A percentile compares a stretch with the other conserved stretches of the same genome.
These are phyloP conservation scores for Corythornis madagascariensis DNA, from an alignment of 2,113 vertebrate genomes.

Conservation along the genomic window DNA sequence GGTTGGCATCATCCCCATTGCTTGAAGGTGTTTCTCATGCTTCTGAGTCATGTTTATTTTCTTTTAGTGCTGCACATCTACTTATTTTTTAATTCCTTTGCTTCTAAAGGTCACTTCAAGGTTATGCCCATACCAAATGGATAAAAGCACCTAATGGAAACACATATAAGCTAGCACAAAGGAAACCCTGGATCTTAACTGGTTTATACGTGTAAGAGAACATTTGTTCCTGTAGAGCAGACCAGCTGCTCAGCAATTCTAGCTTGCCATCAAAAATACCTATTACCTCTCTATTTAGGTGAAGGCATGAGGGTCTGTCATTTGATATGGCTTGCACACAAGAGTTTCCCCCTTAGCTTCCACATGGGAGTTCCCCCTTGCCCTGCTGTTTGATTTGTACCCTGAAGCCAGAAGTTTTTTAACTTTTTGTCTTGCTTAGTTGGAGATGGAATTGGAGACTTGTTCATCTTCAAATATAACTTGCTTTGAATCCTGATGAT, in stretches of 20 bases:
- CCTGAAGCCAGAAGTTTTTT: background rate
- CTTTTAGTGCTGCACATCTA: background rate
- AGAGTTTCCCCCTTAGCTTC: background rate
- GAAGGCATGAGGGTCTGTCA: background rate
- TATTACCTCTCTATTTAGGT: background rate
- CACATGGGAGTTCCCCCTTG: background rate
- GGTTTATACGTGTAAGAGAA: background rate
- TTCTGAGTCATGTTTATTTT: constrained; percentile 59
- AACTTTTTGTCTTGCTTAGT: background rate
- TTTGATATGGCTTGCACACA: background rate
- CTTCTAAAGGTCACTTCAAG: constrained; percentile 40
- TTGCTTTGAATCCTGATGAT: constrained; percentile 17
- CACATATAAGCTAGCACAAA: background rate
- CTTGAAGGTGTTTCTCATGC: constrained; percentile 63
- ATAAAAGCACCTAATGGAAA: constrained; percentile 11
- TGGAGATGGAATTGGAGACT: background rate
- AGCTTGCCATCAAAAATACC: background rate
- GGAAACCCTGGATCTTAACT: background rate
- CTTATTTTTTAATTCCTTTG: constrained; percentile 30
- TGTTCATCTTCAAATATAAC: background rate
- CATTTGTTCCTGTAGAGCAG: constrained; percentile 13
- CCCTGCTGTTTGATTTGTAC: constrained; percentile 3
- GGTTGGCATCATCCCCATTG: constrained; percentile 38
- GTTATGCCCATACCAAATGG: background rate
- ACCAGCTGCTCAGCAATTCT: constrained; percentile 29